Percentiles rank a stretch among this genome's conserved stretches.
These are phyloP conservation scores for Lordiphosa mommai DNA, from an alignment of 1,140 invertebrate species.

Conservation along the genomic window DNA sequence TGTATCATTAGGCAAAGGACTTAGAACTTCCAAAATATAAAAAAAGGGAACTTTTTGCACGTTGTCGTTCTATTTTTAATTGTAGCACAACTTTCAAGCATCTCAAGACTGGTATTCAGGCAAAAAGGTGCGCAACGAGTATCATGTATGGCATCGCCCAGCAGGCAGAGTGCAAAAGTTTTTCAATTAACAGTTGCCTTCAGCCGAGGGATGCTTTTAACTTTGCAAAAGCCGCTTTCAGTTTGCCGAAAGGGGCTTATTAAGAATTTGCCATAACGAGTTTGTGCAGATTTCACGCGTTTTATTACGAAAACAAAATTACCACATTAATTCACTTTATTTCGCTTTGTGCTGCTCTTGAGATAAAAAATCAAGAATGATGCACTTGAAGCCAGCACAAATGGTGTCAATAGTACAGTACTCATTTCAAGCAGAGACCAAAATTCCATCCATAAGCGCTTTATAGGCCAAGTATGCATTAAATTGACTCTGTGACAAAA, in stretches of 20 bases:
- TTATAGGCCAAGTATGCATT: slow-evolving; percentile 12
- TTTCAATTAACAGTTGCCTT: slow-evolving; percentile 74
- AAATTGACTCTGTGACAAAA: slow-evolving; percentile 20
- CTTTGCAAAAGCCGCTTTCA: slow-evolving; percentile 45
- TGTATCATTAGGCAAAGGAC: slow-evolving; percentile 55
- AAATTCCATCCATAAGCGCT: neutral
- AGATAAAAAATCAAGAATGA: no score
- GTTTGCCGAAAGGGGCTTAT: slow-evolving; percentile 42
- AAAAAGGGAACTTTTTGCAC: slow-evolving; percentile 23
- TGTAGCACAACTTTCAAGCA: slow-evolving; percentile 43
- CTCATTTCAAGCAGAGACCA: no score
- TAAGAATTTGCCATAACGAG: slow-evolving; percentile 54
- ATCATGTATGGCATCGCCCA: slow-evolving; percentile 4
- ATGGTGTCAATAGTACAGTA: no score
- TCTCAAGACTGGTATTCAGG: slow-evolving; percentile 3
- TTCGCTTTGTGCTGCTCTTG: neutral
- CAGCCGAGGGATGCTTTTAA: slow-evolving; percentile 36
- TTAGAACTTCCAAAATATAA: neutral
- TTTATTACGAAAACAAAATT: slow-evolving; percentile 35
- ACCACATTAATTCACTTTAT: slow-evolving; percentile 55
- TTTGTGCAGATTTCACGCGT: slow-evolving; percentile 51
- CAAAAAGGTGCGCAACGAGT: slow-evolving; percentile 36
- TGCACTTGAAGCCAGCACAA: no score
- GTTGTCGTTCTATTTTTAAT: slow-evolving; percentile 52
- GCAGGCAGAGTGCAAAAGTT: slow-evolving; percentile 54